Conservation (phyloP, 2,113 vertebrate species). For the Cryptotis parvus region DNA sequence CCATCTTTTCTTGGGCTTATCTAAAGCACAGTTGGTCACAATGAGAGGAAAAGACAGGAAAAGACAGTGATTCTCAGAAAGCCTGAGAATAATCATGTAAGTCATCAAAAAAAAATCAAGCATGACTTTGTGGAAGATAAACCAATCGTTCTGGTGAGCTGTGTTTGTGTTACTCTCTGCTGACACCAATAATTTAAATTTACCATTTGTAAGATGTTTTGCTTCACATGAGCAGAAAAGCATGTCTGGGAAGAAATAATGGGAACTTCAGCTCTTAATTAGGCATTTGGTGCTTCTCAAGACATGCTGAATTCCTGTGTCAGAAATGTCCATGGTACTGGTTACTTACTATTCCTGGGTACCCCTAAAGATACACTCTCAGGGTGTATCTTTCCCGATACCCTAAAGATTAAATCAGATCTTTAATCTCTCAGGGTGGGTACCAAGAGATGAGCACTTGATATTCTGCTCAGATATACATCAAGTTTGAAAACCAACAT, state of each 20-base stretch:
- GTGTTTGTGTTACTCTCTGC: constrained; percentile 43
- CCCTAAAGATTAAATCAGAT: not conserved
- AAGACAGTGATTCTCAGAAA: not conserved
- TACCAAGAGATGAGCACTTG: constrained; percentile 3
- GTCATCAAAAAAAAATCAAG: constrained; percentile 46
- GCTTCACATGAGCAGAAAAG: constrained; percentile 47
- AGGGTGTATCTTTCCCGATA: no score
- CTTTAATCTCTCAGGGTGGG: not conserved
- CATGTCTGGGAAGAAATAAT: constrained; percentile 6
- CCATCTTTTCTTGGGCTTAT: constrained; percentile 15
- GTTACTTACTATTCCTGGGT: not conserved
- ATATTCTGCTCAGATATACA: not conserved
- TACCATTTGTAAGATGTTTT: constrained; percentile 55
- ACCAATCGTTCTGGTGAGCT: constrained; percentile 41
- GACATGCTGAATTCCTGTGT: not conserved
- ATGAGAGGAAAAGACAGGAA: not conserved
- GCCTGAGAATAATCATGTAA: constrained; percentile 35
- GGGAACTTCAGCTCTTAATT: constrained; percentile 20
- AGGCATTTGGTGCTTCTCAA: constrained; percentile 31
- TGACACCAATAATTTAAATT: constrained; percentile 52
- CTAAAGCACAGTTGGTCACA: not conserved
- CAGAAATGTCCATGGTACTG: not conserved
- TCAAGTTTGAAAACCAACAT: constrained; percentile 41
- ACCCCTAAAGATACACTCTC: not conserved
- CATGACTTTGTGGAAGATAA: constrained; percentile 19